phyloP scores from a whole-genome alignment of 92 coral and sea anemone genomes.

The Phenganax subtilis region DNA sequence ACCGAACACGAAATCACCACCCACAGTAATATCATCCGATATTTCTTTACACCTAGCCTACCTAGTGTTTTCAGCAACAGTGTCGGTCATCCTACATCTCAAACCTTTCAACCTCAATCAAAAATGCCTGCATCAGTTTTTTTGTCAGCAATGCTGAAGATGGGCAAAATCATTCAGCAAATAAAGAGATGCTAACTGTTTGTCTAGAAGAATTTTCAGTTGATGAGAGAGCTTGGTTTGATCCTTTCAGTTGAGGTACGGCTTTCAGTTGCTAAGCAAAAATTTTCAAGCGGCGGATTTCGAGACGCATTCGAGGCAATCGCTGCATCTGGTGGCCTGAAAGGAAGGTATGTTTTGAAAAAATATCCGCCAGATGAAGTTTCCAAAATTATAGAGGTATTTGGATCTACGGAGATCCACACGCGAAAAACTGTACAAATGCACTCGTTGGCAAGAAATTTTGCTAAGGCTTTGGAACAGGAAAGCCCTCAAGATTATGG shows the following conservation, averaged over 20 bases:
- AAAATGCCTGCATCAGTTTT: conserved; percentile 57
- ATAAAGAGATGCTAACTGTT: conserved; percentile 47
- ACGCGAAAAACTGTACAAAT: conserved; percentile 59
- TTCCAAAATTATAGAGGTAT: conserved; percentile 40
- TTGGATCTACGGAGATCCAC: conserved; percentile 41
- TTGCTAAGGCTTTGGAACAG: conserved; percentile 39
- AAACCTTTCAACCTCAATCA: background rate
- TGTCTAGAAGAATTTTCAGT: conserved; percentile 47
- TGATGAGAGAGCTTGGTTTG: conserved; percentile 42
- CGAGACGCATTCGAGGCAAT: conserved; percentile 50
- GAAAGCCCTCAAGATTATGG: conserved; percentile 16
- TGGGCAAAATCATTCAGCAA: conserved; percentile 54
- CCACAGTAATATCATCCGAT: background rate
- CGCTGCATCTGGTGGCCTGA: conserved; percentile 40
- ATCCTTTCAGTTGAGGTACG: conserved; percentile 51
- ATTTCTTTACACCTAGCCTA: background rate
- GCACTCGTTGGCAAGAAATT: conserved; percentile 52
- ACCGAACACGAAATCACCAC: background rate
- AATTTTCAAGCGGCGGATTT: conserved; percentile 54
- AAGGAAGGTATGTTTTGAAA: conserved; percentile 54
- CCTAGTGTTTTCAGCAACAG: background rate
- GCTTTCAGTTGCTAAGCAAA: conserved; percentile 44
- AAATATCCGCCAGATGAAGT: conserved; percentile 44
- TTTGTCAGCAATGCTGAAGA: conserved; percentile 54
- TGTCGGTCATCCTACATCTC: background rate